Conservation (phyloP, 2,113 vertebrate species). For the Microtus pennsylvanicus region DNA sequence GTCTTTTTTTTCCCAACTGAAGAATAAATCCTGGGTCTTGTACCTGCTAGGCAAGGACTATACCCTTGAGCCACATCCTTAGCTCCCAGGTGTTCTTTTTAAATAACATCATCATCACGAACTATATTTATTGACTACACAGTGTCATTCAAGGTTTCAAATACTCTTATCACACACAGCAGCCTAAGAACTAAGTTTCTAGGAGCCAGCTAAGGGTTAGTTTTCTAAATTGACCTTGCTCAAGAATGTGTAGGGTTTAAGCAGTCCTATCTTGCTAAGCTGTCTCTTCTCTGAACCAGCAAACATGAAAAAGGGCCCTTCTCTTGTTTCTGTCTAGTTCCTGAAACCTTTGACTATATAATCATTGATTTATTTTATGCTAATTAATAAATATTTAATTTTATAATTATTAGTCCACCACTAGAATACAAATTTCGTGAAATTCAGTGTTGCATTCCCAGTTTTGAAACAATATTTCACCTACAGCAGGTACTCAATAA, state of each 20-base stretch:
- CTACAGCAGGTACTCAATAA: not conserved
- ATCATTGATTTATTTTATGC: slow-evolving; percentile 24
- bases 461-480: not conserved
- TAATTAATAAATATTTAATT: slow-evolving; percentile 37
- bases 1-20: not conserved
- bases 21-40: not conserved
- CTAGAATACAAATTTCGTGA: slow-evolving; percentile 4
- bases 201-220: not conserved
- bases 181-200: not conserved
- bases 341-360: slow-evolving; percentile 6
- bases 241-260: not conserved
- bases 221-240: not conserved
- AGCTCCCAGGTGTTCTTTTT: not conserved
- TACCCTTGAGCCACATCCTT: not conserved
- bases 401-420: not conserved
- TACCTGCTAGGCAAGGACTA: not conserved
- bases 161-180: not conserved
- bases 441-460: not conserved
- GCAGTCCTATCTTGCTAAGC: not conserved
- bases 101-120: not conserved
- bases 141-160: not conserved
- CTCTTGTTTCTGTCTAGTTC: not conserved
- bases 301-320: not conserved
- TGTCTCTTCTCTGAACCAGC: not conserved
- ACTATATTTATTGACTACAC: not conserved